These are phyloP conservation scores for Anoplolepis gracilipes DNA, from an alignment of 1,140 invertebrate genomes.

Conservation along the genomic window DNA sequence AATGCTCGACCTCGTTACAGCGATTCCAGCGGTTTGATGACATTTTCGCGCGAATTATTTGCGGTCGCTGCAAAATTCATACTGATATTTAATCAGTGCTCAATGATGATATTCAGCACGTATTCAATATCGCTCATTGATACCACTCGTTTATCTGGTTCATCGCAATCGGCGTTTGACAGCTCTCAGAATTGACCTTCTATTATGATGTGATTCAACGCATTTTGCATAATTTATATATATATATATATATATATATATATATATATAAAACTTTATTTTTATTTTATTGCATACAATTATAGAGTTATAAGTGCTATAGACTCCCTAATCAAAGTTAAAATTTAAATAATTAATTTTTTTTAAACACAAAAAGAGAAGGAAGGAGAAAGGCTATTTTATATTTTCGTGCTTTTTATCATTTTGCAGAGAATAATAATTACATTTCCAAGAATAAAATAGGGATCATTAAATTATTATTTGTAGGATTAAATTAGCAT, in stretches of 20 bases:
- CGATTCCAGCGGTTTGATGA: not conserved
- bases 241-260: not conserved
- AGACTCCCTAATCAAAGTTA: not conserved
- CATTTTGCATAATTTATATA: constrained; percentile 24
- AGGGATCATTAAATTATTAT: constrained; percentile 1
- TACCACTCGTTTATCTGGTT: constrained; percentile 30
- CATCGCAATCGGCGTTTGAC: not conserved
- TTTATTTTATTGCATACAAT: constrained; percentile 20
- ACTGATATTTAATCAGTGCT: constrained; percentile 47
- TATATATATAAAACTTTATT: not conserved
- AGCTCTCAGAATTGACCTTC: constrained; percentile 2
- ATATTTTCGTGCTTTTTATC: not conserved
- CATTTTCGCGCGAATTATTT: not conserved
- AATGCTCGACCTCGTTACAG: constrained; percentile 39
- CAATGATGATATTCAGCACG: constrained; percentile 31
- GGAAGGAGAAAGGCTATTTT: not conserved
- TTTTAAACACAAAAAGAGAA: not conserved
- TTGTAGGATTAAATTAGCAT: not conserved
- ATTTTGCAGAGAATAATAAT: not conserved
- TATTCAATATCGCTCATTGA: constrained; percentile 21
- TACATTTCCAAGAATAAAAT: not conserved
- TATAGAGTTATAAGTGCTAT: constrained; percentile 6
- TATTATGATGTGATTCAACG: not conserved
- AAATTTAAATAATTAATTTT: constrained; percentile 20
- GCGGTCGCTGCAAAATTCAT: constrained; percentile 13